These are phyloP conservation scores for Rana temporaria DNA, from an alignment of 2,113 vertebrate species.

Conservation along the genomic window DNA sequence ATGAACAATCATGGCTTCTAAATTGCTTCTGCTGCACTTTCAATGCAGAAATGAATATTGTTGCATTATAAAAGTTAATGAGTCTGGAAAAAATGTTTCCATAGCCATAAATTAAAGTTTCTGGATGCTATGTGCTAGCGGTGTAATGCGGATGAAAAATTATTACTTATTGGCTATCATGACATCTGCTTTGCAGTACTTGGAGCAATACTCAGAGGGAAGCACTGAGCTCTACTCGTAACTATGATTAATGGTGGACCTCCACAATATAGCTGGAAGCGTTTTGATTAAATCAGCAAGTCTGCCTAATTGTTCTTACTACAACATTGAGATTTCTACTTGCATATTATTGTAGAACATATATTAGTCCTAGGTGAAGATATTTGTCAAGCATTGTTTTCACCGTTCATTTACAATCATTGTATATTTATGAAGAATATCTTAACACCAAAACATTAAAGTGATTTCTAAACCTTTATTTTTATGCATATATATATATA, in stretches of 20 bases:
- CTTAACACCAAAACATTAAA: too few relatives aligned
- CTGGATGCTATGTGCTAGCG: conserved; percentile 39
- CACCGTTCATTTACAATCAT: background rate
- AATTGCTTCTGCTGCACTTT: conserved; percentile 52
- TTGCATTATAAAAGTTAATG: conserved; percentile 52
- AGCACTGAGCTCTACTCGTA: conserved; percentile 26
- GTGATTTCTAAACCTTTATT: too few relatives aligned
- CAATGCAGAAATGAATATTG: conserved; percentile 33
- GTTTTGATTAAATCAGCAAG: conserved; percentile 40
- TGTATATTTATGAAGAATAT: background rate
- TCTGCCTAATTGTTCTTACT: conserved; percentile 22
- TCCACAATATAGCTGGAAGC: background rate
- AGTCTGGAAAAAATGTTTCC: conserved; percentile 51
- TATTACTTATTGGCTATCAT: conserved; percentile 34
- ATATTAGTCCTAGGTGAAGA: background rate
- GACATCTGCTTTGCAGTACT: conserved; percentile 39
- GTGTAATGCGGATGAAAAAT: conserved; percentile 32
- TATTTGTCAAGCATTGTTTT: background rate
- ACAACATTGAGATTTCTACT: background rate
- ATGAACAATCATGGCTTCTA: conserved; percentile 47
- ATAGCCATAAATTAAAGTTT: conserved; percentile 52
- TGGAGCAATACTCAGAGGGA: conserved; percentile 24
- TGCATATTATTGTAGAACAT: background rate
- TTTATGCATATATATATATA: too few relatives aligned
- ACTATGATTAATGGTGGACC: conserved; percentile 16